Evolutionary conservation across 2,113 vertebrate species (phyloP).

Genomic region (Pelodiscus sinensis): DNA sequence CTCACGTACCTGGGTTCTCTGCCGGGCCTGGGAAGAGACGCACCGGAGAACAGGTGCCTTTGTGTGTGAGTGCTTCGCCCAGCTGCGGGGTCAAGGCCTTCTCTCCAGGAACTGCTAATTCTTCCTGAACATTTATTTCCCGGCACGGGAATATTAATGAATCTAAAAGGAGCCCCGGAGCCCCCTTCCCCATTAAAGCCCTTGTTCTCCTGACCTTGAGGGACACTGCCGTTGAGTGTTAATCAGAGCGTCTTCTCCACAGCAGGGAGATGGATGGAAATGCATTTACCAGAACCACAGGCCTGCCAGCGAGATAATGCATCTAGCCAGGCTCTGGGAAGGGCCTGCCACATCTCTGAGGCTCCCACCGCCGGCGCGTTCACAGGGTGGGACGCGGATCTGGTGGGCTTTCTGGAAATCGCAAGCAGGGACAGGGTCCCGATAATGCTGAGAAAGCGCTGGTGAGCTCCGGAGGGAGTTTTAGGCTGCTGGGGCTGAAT

Average conservation of each 20-base stretch:
- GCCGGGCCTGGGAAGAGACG: not conserved
- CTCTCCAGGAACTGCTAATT: not conserved
- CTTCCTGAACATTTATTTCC: not conserved
- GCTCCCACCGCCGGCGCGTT: not conserved
- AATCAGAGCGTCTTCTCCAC: not conserved
- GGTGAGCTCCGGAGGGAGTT: no score
- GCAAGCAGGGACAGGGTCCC: not conserved
- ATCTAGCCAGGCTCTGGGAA: not conserved
- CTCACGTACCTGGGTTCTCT: not conserved
- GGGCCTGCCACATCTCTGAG: not conserved
- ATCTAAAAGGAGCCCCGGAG: not conserved
- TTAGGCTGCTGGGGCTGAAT: not conserved
- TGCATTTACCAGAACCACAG: slow-evolving; percentile 16
- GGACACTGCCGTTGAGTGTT: not conserved
- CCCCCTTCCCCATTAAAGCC: not conserved
- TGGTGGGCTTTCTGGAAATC: not conserved
- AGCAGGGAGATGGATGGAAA: slow-evolving; percentile 11
- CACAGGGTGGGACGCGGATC: accelerated
- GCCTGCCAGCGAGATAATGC: not conserved
- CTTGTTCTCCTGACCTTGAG: not conserved
- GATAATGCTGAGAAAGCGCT: accelerated
- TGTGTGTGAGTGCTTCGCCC: not conserved
- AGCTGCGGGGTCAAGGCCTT: not conserved
- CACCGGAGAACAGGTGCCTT: not conserved
- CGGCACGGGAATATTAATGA: not conserved